Percentiles rank a stretch among this genome's conserved stretches.
phyloP scores from a whole-genome alignment of 2,888 invertebrate species.

The Cotesia congregata region DNA sequence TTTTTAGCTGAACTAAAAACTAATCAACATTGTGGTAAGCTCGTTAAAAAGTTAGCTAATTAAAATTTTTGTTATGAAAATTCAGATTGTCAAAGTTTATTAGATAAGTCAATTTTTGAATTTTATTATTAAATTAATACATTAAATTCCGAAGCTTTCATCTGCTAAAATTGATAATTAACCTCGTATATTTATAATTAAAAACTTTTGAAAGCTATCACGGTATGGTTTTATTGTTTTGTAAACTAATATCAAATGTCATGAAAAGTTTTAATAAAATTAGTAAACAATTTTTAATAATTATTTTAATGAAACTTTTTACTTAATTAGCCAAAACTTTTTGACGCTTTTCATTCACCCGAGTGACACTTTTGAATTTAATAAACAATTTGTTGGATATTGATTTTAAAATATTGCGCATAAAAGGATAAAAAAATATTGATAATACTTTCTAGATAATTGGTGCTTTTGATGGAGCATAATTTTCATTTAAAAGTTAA shows the following conservation, averaged over 20 bases:
- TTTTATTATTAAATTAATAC: not conserved
- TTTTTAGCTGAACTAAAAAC: not conserved
- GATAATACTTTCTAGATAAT: too few relatives aligned
- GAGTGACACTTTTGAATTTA: not conserved
- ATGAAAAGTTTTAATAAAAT: not conserved
- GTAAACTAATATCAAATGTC: not conserved
- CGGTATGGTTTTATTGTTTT: not conserved
- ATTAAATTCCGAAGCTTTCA: not conserved
- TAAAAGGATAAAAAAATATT: too few relatives aligned
- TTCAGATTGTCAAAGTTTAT: not conserved
- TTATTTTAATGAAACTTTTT: not conserved
- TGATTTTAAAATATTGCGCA: too few relatives aligned
- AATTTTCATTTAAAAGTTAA: too few relatives aligned
- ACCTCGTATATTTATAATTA: not conserved
- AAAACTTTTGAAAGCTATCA: not conserved
- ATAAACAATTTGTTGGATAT: too few relatives aligned
- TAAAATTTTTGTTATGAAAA: not conserved
- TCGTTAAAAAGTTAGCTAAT: not conserved
- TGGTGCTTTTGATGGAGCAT: too few relatives aligned
- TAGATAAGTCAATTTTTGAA: not conserved
- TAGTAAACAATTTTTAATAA: not conserved
- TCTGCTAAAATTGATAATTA: not conserved
- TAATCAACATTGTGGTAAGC: not conserved
- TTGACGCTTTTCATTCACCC: not conserved
- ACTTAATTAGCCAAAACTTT: not conserved